Evolutionary conservation across 2,797 vertebrate genomes (phyloP), one percentile per base, ranked within the genome.

Genomic region (Numenius phaeopus): DNA sequence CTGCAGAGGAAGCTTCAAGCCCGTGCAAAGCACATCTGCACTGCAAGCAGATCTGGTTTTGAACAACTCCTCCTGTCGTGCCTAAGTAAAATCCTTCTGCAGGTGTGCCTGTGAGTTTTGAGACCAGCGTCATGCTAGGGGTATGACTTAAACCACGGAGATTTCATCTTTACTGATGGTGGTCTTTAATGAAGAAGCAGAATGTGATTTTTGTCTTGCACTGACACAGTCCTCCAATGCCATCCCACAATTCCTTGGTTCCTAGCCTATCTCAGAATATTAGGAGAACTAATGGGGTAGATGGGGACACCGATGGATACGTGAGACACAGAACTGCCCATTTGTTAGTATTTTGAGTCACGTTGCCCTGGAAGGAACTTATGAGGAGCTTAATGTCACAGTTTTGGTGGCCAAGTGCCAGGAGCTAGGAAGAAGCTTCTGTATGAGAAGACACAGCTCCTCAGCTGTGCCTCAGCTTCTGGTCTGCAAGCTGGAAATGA

Each of bases 11-110:
- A 58, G 24, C 40, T 70, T 70, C 37, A 39, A 4, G 22, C 19
- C 24, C 57, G 14, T 49, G 40, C 42, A 78, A 90, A 72, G 1
- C 7, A 6, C 11, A 42, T 2, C 5, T 40, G 11, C 0, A 0
- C 30, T 87, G 37, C 15, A 85, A 44, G 39, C 7, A 70, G 27
- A 19, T 26, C 12, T 66, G 59, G 13, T 50, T 87, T 83, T 80
- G 39, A 77, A 8, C 23, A n/a, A 10, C 19, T 75, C 4, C 15
- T 61, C 10, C 11, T 10, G 2, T 26, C 1, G 1, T 14, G 73
- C 10, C 15, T 10, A 7, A 2, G 16, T 49, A 70, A 87, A 90
- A 70, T 66, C 20, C 22, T 70, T 75, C n/a, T 30, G 11, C 5
- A 6, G 4, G 3, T 42, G 10, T 54, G 14, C 27, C 70, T 67